Evolutionary conservation across 64 coral and sea anemone genomes (phyloP).

Genomic region (Dendrophyllia cribrosa): DNA sequence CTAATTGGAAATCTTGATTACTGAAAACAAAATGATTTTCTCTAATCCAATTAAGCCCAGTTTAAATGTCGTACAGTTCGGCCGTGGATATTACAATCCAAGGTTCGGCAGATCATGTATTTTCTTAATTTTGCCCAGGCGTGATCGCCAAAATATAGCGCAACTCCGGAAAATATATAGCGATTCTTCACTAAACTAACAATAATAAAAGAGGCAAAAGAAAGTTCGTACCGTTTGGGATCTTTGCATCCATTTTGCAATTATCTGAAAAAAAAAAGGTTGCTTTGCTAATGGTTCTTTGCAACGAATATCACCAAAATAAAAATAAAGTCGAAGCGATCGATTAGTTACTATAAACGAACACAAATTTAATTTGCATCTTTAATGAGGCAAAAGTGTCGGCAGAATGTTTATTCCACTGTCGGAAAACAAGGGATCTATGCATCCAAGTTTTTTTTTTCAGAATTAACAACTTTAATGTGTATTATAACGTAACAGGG

Average conservation of each 20-base stretch:
- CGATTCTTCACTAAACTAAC: too few relatives aligned
- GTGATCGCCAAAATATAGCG: too few relatives aligned
- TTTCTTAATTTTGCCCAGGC: too few relatives aligned
- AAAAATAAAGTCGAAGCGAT: background rate
- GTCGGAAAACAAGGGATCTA: background rate
- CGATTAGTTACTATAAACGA: background rate
- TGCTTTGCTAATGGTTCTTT: too few relatives aligned
- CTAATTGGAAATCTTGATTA: too few relatives aligned
- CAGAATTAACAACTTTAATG: background rate
- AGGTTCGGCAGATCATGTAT: too few relatives aligned
- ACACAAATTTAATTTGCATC: background rate
- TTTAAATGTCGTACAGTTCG: too few relatives aligned
- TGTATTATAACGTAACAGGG: too few relatives aligned
- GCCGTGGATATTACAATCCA: too few relatives aligned
- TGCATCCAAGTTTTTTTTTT: background rate
- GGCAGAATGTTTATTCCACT: background rate
- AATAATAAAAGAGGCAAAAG: background rate
- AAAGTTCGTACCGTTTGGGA: background rate
- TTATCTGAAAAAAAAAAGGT: background rate
- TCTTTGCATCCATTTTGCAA: conserved; percentile 14
- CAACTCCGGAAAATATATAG: too few relatives aligned
- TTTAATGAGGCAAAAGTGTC: background rate
- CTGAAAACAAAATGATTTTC: too few relatives aligned
- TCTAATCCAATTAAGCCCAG: too few relatives aligned
- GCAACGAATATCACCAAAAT: background rate